Evolutionary conservation across 2,888 invertebrate genomes (phyloP).

Genomic region (Anthoptus insignis): DNA sequence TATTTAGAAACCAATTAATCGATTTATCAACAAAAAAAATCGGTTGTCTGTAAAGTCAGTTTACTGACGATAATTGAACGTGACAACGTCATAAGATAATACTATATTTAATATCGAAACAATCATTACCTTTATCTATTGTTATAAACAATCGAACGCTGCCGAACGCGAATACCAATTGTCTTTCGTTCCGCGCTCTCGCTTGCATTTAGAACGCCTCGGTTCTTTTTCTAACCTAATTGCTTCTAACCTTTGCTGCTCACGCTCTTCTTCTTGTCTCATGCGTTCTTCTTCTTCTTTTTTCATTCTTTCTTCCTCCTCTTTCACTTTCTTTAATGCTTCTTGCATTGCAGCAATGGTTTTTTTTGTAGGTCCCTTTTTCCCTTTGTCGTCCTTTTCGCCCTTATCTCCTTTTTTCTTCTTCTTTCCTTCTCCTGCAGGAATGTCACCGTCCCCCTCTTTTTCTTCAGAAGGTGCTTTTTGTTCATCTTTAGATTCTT

Average conservation of each 20-base stretch:
- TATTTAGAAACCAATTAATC: no score
- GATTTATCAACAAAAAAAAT: no score
- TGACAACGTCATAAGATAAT: no score
- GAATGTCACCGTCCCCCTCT: conserved; percentile 68
- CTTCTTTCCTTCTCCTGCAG: conserved; percentile 74
- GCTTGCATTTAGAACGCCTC: no score
- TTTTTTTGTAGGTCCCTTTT: conserved; percentile 93
- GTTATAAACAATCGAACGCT: no score
- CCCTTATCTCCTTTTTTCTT: conserved; percentile 81
- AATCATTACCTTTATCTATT: no score
- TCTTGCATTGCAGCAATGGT: conserved; percentile 97
- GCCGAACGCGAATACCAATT: no score
- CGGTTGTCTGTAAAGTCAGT: no score
- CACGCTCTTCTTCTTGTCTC: conserved; percentile 91
- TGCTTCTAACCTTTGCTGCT: conserved; percentile 91
- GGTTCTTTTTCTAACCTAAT: conserved; percentile 94
- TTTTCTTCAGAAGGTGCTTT: conserved; percentile 70
- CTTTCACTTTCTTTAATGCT: conserved; percentile 94
- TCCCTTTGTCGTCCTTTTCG: conserved; percentile 87
- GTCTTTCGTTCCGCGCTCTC: conserved; percentile 95
- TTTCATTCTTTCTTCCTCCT: conserved; percentile 93
- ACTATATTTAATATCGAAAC: no score
- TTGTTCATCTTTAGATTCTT: conserved; percentile 72
- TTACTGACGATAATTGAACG: no score
- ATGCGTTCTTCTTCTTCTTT: conserved; percentile 94